phyloP scores from a whole-genome alignment of 2,888 invertebrate genomes.

The Archips crataeganus region DNA sequence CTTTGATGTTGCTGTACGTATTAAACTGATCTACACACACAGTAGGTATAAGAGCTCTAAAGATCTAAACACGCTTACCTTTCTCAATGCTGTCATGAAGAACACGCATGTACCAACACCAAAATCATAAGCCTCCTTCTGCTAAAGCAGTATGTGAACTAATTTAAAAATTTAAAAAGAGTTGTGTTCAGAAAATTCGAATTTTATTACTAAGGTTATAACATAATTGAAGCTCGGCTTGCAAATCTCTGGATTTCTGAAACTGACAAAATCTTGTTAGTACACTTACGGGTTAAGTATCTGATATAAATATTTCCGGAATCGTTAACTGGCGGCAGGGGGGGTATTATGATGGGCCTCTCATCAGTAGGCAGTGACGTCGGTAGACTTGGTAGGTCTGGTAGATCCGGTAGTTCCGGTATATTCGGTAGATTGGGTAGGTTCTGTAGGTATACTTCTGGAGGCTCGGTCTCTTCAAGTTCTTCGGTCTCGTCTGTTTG shows the following conservation, averaged over 20 bases:
- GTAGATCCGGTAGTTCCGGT: constrained; percentile 27
- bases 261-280: constrained; percentile 60
- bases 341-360: constrained; percentile 50
- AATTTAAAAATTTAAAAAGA: not conserved
- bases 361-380: constrained; percentile 55
- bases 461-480: constrained; percentile 71
- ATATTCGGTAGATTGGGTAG: constrained; percentile 37
- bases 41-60: no score
- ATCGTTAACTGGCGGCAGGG: constrained; percentile 68
- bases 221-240: not conserved
- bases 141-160: no score
- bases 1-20: no score
- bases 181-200: constrained; percentile 32
- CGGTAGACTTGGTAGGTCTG: constrained; percentile 30
- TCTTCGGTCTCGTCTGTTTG: constrained; percentile 72
- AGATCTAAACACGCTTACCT: not conserved
- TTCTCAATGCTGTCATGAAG: not conserved
- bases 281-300: constrained; percentile 79
- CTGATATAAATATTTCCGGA: constrained; percentile 72
- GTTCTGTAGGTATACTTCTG: constrained; percentile 46
- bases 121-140: no score
- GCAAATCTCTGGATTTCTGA: constrained; percentile 52
- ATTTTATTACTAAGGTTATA: not conserved
- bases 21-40: no score
- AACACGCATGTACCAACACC: no score